Evolutionary conservation across 2,888 invertebrate species (phyloP).

Genomic region (Drosophila meridiana): DNA sequence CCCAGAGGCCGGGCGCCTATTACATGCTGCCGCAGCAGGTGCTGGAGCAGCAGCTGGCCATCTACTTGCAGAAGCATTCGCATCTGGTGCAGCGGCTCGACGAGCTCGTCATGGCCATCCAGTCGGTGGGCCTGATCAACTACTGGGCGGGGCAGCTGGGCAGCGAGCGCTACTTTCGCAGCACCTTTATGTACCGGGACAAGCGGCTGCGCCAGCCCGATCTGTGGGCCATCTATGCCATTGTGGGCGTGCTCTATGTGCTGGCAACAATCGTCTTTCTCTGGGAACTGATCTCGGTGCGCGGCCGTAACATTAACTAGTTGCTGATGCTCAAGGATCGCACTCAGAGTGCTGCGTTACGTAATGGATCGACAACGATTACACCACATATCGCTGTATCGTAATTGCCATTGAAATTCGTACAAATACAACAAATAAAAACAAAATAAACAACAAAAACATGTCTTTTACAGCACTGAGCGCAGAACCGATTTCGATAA

Average conservation of each 20-base stretch:
- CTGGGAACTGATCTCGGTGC: slow-evolving; percentile 48
- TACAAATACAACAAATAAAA: too few species aligned
- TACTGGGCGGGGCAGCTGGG: slow-evolving; percentile 44
- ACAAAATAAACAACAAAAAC: not conserved
- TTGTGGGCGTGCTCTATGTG: slow-evolving; percentile 29
- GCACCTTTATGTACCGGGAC: slow-evolving; percentile 36
- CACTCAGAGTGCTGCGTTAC: not conserved
- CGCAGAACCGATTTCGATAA: not conserved
- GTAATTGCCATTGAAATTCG: not conserved
- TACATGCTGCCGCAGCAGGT: slow-evolving; percentile 45
- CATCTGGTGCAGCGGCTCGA: slow-evolving; percentile 52
- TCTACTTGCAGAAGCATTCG: slow-evolving; percentile 59
- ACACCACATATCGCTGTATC: not conserved
- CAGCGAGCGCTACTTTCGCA: slow-evolving; percentile 45
- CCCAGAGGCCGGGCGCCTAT: slow-evolving; percentile 43
- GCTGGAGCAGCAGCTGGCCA: slow-evolving; percentile 55
- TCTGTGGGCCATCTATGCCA: slow-evolving; percentile 46
- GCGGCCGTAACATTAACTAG: not conserved
- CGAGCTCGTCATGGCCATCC: slow-evolving; percentile 47
- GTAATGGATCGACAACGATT: not conserved
- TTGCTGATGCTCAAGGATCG: not conserved
- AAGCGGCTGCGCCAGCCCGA: slow-evolving; percentile 43
- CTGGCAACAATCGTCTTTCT: slow-evolving; percentile 49
- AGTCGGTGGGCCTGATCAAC: slow-evolving; percentile 54
- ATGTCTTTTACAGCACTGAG: not conserved